Conservation (phyloP, 2,797 vertebrate species). For the Numenius phaeopus region DNA sequence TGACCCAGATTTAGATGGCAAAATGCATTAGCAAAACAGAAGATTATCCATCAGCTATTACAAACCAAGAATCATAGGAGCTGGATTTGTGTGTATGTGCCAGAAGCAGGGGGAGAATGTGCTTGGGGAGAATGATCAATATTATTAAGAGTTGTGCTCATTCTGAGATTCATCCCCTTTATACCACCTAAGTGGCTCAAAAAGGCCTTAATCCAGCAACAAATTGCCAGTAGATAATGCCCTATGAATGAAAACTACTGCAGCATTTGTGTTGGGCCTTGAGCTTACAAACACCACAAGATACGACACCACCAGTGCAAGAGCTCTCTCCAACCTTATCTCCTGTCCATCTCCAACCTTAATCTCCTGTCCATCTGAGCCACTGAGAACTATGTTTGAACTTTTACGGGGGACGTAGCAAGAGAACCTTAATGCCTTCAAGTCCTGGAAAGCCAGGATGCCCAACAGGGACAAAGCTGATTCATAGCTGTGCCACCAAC, state of each 20-base stretch:
- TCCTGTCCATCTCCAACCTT: background rate
- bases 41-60: slow-evolving; percentile 28
- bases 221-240: background rate
- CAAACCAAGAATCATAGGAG: background rate
- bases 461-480: fast-evolving
- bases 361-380: background rate
- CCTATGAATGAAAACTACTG: background rate
- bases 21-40: slow-evolving; percentile 18
- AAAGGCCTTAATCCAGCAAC: background rate
- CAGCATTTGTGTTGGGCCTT: background rate
- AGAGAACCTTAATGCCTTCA: background rate
- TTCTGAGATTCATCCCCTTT: background rate
- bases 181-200: background rate
- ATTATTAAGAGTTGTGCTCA: background rate
- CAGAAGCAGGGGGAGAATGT: background rate
- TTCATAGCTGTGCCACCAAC: background rate
- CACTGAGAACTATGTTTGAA: background rate
- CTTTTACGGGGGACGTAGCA: fast-evolving
- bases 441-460: background rate
- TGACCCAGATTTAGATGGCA: background rate
- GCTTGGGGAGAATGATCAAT: background rate
- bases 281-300: background rate
- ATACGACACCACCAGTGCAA: fast-evolving
- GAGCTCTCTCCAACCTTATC: background rate
- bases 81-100: background rate